These are phyloP conservation scores for Chelonia mydas DNA, from an alignment of 2,797 vertebrate species.

Conservation along the genomic window DNA sequence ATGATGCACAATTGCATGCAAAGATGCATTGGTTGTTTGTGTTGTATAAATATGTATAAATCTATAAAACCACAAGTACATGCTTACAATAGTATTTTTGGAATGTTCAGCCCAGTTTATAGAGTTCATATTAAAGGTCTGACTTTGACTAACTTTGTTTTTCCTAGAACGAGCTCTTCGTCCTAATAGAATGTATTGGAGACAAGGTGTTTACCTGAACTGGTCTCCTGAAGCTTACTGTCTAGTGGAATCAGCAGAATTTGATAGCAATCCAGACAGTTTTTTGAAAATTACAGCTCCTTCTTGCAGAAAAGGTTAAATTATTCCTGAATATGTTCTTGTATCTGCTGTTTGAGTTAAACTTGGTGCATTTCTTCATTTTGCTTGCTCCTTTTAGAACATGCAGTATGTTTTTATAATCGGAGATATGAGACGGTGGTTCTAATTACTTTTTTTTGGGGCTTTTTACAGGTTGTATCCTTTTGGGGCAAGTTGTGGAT, in stretches of 20 bases:
- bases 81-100: not conserved
- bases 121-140: not conserved
- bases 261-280: constrained; percentile 86
- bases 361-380: constrained; percentile 49
- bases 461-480: constrained; percentile 85
- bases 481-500: constrained; percentile 96
- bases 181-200: constrained; percentile 94
- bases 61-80: not conserved
- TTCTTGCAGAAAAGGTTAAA: constrained; percentile 92
- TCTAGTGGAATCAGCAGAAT: constrained; percentile 89
- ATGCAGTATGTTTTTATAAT: not conserved
- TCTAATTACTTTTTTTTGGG: not conserved
- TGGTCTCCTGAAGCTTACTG: constrained; percentile 97
- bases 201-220: constrained; percentile 93
- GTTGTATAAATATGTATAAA: not conserved
- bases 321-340: constrained; percentile 47
- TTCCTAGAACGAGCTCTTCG: constrained; percentile 85
- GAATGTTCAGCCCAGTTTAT: not conserved
- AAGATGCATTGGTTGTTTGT: not conserved
- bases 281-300: constrained; percentile 94
- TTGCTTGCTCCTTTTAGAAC: constrained; percentile 15
- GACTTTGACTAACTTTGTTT: constrained; percentile 23
- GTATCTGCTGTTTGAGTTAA: constrained; percentile 35
- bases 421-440: not conserved
- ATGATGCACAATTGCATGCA: not conserved